Evolutionary conservation across 2,888 invertebrate genomes (phyloP), one percentile per base, ranked within the genome.

Genomic region (Agrilus cyanescens): DNA sequence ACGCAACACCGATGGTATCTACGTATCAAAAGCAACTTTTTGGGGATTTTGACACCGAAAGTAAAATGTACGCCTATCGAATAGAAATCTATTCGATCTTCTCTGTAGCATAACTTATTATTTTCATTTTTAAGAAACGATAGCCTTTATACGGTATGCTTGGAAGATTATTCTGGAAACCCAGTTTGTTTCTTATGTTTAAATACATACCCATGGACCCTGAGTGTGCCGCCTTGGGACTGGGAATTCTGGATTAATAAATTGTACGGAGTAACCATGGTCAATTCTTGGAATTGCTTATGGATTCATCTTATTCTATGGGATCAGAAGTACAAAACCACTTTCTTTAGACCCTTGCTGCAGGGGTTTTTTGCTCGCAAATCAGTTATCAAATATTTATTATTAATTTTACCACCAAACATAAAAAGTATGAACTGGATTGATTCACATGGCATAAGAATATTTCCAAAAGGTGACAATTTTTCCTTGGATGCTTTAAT

Each of bases 251-350:
- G 76, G 68, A 56, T 79, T n/a, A 63, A 65, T 58, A 61, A 60
- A 12, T 68, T 72, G 53, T 80, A 76, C 57, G 69, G 68, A 72
- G 74, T 65, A 48, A 47, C 48, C 14, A 42, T 16, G 25, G 40
- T 38, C 13, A 40, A 37, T n/a, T 37, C 44, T 7, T 37, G 38
- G 25, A 45, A 79, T 54, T 71, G 76, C 0, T 55, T 77, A 34
- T 82, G 80, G 63, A 58, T 82, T 32, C 76, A 78, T 54, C 58
- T 77, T 46, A 55, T 76, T 10, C 73, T 74, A 37, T 80, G 73
- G 73, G 68, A 74, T 46, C 59, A 63, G 2, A 56, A 60, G 1
- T 72, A 71, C 51, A 57, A 55, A 4, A 49, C 54, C 16, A 37
- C 50, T 1, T 72, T 71, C 50, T 51, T 70, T 32, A 51, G 54